Evolutionary conservation across 30 jellyfish, hydroid and myxozoan genomes (phyloP), one percentile per base, ranked within the genome.

Genomic region (Morbakka virulenta): DNA sequence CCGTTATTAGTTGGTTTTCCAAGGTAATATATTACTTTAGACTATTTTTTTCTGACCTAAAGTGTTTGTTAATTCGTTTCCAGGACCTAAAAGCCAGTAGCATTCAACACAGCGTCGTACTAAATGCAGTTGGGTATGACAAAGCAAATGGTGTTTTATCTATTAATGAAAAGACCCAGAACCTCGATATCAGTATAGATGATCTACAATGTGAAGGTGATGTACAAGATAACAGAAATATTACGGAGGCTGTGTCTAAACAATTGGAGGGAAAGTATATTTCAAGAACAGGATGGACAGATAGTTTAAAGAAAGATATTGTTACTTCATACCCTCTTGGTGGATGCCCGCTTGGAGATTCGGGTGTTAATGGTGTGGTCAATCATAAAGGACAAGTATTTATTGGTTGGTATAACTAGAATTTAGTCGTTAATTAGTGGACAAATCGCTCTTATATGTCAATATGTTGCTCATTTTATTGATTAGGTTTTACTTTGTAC

Each of bases 351-450:
- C 76, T 85, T 88, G 96, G 74, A 1, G 74, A 69, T 2, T 67
- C 68, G 22, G 96, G 96, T 0, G 85, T 35, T 28, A 22, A 52
- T 30, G 96, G 96, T 2, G 96, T 85, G 29, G 96, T 85, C 82
- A 85, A 85, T 69, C 96, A 85, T 34, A 76, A 35, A 61, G 96
- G 96, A 68, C 90, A 85, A 51, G 87, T 85, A n/a, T 85, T 76
- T 51, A 52, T 85, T 12, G 91, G 96, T 85, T n/a, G n/a, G n/a
- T n/a, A n/a, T n/a, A n/a, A n/a, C n/a, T n/a, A n/a, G n/a, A n/a
- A n/a, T n/a, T n/a, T n/a, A n/a, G n/a, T n/a, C n/a, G n/a, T n/a
- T n/a, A n/a, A n/a, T n/a, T n/a, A n/a, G n/a, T n/a, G n/a, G n/a
- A n/a, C 57, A 41, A 41, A 41, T 41, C 13, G 57, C 57, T 41